Evolutionary conservation across 2,888 invertebrate genomes (phyloP).

Genomic region (Anthrax anthrax): DNA sequence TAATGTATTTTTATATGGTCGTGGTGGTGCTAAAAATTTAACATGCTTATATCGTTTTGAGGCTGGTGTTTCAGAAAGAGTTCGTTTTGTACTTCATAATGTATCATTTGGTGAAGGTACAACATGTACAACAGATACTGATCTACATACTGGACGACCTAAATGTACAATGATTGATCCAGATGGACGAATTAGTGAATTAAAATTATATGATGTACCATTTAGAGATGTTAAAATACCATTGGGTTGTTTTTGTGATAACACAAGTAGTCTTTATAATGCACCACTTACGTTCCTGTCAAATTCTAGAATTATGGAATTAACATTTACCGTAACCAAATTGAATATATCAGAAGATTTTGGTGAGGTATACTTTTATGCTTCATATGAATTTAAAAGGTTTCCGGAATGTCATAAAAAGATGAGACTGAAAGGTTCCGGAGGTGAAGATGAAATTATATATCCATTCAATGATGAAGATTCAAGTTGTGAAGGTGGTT

Average conservation of each 20-base stretch:
- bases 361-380: constrained; percentile 64
- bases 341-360: constrained; percentile 70
- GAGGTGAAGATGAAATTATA: constrained; percentile 50
- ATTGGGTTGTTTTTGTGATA: constrained; percentile 68
- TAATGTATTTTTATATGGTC: constrained; percentile 69
- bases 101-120: constrained; percentile 55
- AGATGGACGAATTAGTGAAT: constrained; percentile 37
- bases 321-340: constrained; percentile 58
- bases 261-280: constrained; percentile 42
- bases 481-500: constrained; percentile 35
- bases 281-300: constrained; percentile 50
- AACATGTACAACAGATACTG: constrained; percentile 52
- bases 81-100: constrained; percentile 51
- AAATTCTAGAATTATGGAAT: constrained; percentile 53
- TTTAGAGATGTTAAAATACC: constrained; percentile 54
- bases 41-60: constrained; percentile 67
- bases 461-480: constrained; percentile 45
- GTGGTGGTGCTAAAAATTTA: constrained; percentile 62
- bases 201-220: constrained; percentile 49
- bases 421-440: constrained; percentile 46
- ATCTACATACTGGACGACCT: constrained; percentile 56
- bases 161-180: constrained; percentile 37
- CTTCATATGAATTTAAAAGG: constrained; percentile 49
- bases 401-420: constrained; percentile 50
- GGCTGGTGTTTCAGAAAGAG: constrained; percentile 48